Base-by-base conservation (phyloP, 2,113 vertebrate species). In the Typhlomys cinereus region DNA sequence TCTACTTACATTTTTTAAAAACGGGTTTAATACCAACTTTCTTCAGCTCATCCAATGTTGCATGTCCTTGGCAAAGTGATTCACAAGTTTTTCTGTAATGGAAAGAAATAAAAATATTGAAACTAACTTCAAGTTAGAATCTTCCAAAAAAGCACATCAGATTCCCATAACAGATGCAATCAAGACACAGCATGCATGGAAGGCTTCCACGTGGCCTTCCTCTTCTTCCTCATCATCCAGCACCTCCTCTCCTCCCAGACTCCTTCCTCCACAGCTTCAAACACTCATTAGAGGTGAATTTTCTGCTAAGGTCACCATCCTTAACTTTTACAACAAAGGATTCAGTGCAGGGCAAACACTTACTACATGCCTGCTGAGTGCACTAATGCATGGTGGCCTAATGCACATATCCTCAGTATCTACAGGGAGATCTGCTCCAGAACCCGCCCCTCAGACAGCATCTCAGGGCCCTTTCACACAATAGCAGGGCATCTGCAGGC, bases 1-100 rank as follows among this genome's bases (percentile, higher is more conserved):
- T 95, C 84, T 88, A 97, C 96, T 97, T 84, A 97, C 97, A 59
- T 90, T 96, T 80, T 91, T 57, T 52, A 39, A 67, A 89, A 88
- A 39, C 39, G 21, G 59, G 39, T 92, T 84, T 90, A 92, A 82
- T 2, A 27, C 34, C 87, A 85, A 89, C 62, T 96, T 84, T 95
- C 84, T 36, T 69, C 89, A 79, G 84, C 85, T 94, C 87, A 90
- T 88, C 23, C 95, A 87, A 94, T 94, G 86, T 76, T 79, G 69
- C 54, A 89, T 34, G 36, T 87, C 81, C 89, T 96, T 59, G 87
- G 81, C 23, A 81, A 85, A 82, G 4, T 75, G 69, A 96, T 87
- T 92, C 96, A 97, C 94, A 70, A 83, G 84, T 96, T 90, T 69
- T 89, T 95, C 54, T 85, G 79, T 70, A 41, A 92, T 97, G 93